phyloP scores from a whole-genome alignment of 2,888 invertebrate species.

The Drosophila nigricruria region DNA sequence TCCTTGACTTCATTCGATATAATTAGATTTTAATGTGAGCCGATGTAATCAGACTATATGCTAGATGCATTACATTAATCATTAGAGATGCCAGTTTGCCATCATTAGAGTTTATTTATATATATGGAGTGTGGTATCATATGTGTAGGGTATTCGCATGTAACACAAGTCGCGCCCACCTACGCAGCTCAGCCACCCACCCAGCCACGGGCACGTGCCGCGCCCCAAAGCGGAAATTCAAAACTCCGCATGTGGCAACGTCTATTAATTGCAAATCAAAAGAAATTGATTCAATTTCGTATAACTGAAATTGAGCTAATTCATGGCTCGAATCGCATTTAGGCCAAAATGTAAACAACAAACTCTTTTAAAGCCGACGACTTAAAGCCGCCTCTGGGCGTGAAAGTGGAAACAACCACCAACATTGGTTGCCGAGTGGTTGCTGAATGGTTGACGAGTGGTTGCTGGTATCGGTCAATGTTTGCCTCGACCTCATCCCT shows the following conservation, averaged over 20 bases:
- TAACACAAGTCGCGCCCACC: constrained; percentile 56
- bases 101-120: constrained; percentile 47
- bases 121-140: constrained; percentile 24
- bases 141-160: constrained; percentile 24
- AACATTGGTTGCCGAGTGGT: constrained; percentile 6
- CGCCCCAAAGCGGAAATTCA: constrained; percentile 61
- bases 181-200: constrained; percentile 18
- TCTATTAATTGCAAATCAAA: constrained; percentile 69
- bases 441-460: constrained; percentile 5
- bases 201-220: constrained; percentile 66
- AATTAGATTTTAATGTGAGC: constrained; percentile 72
- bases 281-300: constrained; percentile 42
- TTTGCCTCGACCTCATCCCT: neutral
- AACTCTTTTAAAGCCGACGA: constrained; percentile 47
- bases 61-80: constrained; percentile 57
- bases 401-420: constrained; percentile 71
- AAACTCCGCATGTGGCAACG: constrained; percentile 68
- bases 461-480: constrained; percentile 15
- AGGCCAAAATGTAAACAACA: constrained; percentile 8
- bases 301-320: constrained; percentile 61
- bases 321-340: constrained; percentile 36
- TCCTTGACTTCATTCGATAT: constrained; percentile 39
- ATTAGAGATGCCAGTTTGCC: constrained; percentile 52
- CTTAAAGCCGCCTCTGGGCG: constrained; percentile 51
- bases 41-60: constrained; percentile 54